phyloP scores from a whole-genome alignment of 2,888 invertebrate species.

The Hyposoter didymator region DNA sequence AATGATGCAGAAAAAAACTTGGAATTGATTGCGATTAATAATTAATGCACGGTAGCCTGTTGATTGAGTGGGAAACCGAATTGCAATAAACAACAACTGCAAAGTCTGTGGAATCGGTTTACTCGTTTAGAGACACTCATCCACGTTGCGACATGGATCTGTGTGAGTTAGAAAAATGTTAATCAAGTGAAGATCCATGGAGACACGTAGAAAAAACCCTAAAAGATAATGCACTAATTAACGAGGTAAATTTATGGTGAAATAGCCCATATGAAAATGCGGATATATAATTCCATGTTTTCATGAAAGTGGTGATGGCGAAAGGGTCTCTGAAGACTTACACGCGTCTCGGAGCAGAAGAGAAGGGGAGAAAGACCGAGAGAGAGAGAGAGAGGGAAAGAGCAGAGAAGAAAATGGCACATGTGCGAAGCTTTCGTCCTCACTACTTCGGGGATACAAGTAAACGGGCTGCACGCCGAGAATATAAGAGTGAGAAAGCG shows the following conservation, averaged over 20 bases:
- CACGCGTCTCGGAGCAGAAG: constrained; percentile 45
- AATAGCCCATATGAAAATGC: constrained; percentile 8
- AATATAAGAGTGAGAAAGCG: constrained; percentile 72
- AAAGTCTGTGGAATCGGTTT: not conserved
- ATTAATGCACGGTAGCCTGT: not conserved
- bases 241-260: not conserved
- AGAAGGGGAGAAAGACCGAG: not conserved
- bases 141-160: not conserved
- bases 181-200: not conserved
- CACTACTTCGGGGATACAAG: constrained; percentile 80
- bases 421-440: constrained; percentile 68
- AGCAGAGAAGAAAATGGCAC: constrained; percentile 61
- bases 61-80: not conserved
- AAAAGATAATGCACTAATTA: not conserved
- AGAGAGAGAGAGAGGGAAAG: constrained; percentile 13
- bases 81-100: not conserved
- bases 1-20: not conserved
- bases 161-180: not conserved
- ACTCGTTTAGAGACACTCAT: not conserved
- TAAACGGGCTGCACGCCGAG: constrained; percentile 79
- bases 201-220: not conserved
- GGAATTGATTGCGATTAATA: not conserved
- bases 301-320: constrained; percentile 45
- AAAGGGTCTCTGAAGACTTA: constrained; percentile 68
- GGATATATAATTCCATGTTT: constrained; percentile 37